A percentile compares a stretch with the other conserved stretches of the same genome.
These are phyloP conservation scores for Drosophila gaucha DNA, from an alignment of 2,888 invertebrate genomes.

Conservation along the genomic window DNA sequence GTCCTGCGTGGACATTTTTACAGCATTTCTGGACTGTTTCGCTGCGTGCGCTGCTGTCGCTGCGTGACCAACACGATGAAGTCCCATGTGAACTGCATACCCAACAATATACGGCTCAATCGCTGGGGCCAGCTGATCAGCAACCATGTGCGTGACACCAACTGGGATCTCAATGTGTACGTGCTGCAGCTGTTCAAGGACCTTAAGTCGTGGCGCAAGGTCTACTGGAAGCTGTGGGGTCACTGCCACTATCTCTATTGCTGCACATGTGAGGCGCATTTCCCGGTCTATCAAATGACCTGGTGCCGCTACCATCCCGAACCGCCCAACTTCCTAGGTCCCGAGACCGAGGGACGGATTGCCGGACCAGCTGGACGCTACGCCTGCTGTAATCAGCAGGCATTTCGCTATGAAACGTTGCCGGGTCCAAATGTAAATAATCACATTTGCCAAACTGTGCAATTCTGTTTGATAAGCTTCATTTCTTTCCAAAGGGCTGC, in stretches of 20 bases:
- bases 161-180: slow-evolving; percentile 93
- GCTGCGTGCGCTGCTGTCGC: slow-evolving; percentile 90
- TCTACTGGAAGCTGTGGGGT: slow-evolving; percentile 98
- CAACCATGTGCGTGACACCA: slow-evolving; percentile 89
- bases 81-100: slow-evolving; percentile 89
- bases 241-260: slow-evolving; percentile 95
- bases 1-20: slow-evolving; percentile 92
- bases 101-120: slow-evolving; percentile 90
- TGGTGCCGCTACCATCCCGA: slow-evolving; percentile 94
- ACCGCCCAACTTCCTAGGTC: slow-evolving; percentile 90
- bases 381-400: slow-evolving; percentile 95
- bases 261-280: slow-evolving; percentile 90
- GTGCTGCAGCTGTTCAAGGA: slow-evolving; percentile 91
- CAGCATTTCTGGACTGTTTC: slow-evolving; percentile 91
- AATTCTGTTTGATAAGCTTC: neutral
- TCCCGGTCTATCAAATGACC: slow-evolving; percentile 91
- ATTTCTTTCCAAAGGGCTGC: slow-evolving; percentile 87
- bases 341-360: slow-evolving; percentile 86
- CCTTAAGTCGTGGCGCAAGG: slow-evolving; percentile 94
- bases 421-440: slow-evolving; percentile 82
- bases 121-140: slow-evolving; percentile 90
- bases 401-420: slow-evolving; percentile 86
- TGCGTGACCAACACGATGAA: slow-evolving; percentile 90
- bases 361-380: slow-evolving; percentile 91
- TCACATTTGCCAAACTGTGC: neutral